Evolutionary conservation across 2,888 invertebrate species (phyloP).

Genomic region (Meiosimyza decipiens): DNA sequence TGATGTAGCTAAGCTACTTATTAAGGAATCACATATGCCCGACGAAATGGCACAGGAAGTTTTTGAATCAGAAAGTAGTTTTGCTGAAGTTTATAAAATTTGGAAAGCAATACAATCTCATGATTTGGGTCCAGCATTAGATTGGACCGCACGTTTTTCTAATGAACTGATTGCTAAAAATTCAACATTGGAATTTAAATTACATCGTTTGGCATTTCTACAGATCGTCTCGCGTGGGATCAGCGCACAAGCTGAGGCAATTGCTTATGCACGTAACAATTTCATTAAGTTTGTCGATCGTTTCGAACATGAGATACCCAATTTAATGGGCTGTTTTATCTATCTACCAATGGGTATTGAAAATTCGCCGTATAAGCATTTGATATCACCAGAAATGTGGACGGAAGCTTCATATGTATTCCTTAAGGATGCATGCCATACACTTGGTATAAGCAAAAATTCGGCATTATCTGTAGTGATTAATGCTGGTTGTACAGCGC

Average conservation of each 20-base stretch:
- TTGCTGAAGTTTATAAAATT: slow-evolving; percentile 85
- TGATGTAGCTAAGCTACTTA: slow-evolving; percentile 87
- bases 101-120: slow-evolving; percentile 84
- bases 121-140: slow-evolving; percentile 85
- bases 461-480: slow-evolving; percentile 93
- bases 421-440: slow-evolving; percentile 89
- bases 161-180: slow-evolving; percentile 77
- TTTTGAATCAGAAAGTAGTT: slow-evolving; percentile 74
- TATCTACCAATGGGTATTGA: slow-evolving; percentile 82
- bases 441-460: slow-evolving; percentile 89
- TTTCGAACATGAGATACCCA: slow-evolving; percentile 86
- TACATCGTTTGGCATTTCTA: slow-evolving; percentile 84
- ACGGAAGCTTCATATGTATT: slow-evolving; percentile 86
- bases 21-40: slow-evolving; percentile 63
- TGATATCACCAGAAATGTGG: slow-evolving; percentile 83
- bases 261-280: slow-evolving; percentile 85
- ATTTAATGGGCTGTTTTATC: slow-evolving; percentile 86
- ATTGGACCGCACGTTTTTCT: slow-evolving; percentile 85
- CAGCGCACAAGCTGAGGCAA: slow-evolving; percentile 82
- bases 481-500: slow-evolving; percentile 90
- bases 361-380: slow-evolving; percentile 81
- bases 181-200: slow-evolving; percentile 81
- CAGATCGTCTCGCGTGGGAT: slow-evolving; percentile 68
- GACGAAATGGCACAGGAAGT: slow-evolving; percentile 61
- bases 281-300: slow-evolving; percentile 83